Base-by-base conservation (phyloP, 1,140 invertebrate genomes). In the Monomorium pharaonis region DNA sequence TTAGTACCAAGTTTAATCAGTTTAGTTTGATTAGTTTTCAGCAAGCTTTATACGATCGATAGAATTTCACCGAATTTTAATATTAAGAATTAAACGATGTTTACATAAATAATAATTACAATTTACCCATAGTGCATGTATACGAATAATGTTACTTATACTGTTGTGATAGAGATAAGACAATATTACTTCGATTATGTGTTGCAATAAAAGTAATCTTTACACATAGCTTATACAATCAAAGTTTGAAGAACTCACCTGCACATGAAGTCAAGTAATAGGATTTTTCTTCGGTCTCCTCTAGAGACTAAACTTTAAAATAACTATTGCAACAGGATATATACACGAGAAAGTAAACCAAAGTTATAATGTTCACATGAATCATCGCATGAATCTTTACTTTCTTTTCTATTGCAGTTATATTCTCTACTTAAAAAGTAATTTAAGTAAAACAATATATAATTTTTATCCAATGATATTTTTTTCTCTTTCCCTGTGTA, bases 271-370 rank as follows among this genome's bases (percentile, higher is more conserved):
- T 75, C 89, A 84, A 51, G 90, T 88, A 54, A 54, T 81, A 84
- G 37, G 92, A 95, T 88, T 97, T 96, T 75, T 97, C 96, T 81
- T 96, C 96, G 89, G 96, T 96, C n/a, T n/a, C 63, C 97, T 95
- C 85, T 97, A 96, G 92, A 97, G 98, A 70, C 97, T 33, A 49
- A 21, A 58, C 37, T 83, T 44, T 47, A n/a, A 72, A 60, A 58
- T 44, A n/a, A 42, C 37, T 83, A 30, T 83, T 74, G 67, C 27
- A 6, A 51, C 67, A 37, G 14, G 9, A 69, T 24, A 54, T 54
- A 70, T 42, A 70, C 18, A 44, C 18, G 14, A 72, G 12, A 72
- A 83, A 72, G 16, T 58, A 7, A 72, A 72, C 18, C 14, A 47
- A 44, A 83, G 67, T 83, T 47, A 83, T 30, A 27, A 58, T 44